Base-by-base conservation (phyloP, 2,888 invertebrate genomes). In the Tillus elongatus region DNA sequence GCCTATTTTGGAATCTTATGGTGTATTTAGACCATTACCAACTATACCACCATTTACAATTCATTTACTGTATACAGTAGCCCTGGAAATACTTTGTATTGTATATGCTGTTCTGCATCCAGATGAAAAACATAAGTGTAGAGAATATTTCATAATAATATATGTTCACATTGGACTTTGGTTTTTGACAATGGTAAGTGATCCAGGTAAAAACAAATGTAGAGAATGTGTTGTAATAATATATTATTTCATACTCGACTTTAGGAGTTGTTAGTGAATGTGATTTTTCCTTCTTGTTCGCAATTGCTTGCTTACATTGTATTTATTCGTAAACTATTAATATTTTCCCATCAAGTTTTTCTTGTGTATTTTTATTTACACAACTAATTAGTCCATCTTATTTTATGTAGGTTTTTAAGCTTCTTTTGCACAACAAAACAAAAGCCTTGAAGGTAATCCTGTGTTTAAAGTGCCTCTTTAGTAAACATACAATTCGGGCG, bases 121-220 rank as follows among this genome's bases (percentile, higher is more conserved):
- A n/a, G 57, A 61, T 45, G 53, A 57, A 39, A 60, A 63, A 13
- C 62, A 64, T 41, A 67, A 64, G 48, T 74, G 74, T 48, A 64
- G 68, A 39, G 74, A 75, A 29, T 75, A 74, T 50, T 76, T 75
- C 50, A 63, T 73, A 37, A 66, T 76, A 57, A 65, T 75, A 14
- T 76, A 77, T 54, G 57, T 72, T 36, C 72, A 77, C 39, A 70
- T 69, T 15, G 66, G 63, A 9, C 68, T 73, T 43, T 77, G 76
- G 76, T 66, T 73, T 44, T 47, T 75, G 32, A 72, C 75, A 33
- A 62, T 71, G 56, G 76, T 76, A 63, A 65, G 65, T 57, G n/a
- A n/a, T n/a, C n/a, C n/a, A n/a, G n/a, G n/a, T n/a, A n/a, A n/a
- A n/a, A n/a, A n/a, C n/a, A n/a, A n/a, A n/a, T n/a, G n/a, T n/a